These are phyloP conservation scores for Gallirallus australis DNA, from an alignment of 2,797 vertebrate species.

Conservation along the genomic window DNA sequence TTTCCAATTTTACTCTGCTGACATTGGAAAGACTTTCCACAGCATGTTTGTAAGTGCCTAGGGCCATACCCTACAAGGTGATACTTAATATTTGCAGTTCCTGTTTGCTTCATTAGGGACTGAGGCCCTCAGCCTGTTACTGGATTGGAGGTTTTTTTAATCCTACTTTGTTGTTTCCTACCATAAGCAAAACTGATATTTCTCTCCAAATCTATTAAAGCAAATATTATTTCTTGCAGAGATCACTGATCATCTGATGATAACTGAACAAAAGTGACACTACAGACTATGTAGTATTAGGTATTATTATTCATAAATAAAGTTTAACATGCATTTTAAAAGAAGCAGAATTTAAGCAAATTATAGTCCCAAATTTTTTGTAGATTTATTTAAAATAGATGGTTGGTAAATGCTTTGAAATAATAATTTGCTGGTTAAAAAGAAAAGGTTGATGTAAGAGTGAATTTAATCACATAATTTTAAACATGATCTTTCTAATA, in stretches of 20 bases:
- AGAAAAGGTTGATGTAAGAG: slow-evolving; percentile 45
- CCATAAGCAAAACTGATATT: not conserved
- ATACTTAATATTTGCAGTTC: not conserved
- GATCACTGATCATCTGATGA: not conserved
- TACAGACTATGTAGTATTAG: not conserved
- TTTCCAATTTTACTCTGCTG: slow-evolving; percentile 20
- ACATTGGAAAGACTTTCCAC: not conserved
- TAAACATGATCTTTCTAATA: slow-evolving; percentile 46
- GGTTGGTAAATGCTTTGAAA: slow-evolving; percentile 40
- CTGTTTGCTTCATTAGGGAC: not conserved
- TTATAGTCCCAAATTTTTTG: not conserved
- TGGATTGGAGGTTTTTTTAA: not conserved
- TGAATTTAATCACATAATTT: slow-evolving; percentile 59
- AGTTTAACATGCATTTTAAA: slow-evolving; percentile 2
- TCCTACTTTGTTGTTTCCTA: not conserved
- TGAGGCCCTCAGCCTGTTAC: not conserved
- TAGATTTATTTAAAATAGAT: slow-evolving; percentile 34
- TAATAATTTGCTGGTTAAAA: slow-evolving; percentile 57
- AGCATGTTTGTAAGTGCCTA: not conserved
- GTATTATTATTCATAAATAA: slow-evolving; percentile 2
- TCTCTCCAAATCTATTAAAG: not conserved
- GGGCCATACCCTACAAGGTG: not conserved
- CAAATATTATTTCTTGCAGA: not conserved
- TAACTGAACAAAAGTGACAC: not conserved
- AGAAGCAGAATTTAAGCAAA: slow-evolving; percentile 31